These are phyloP conservation scores for Triplophysa dalaica DNA, from an alignment of 2,113 vertebrate species.

Conservation along the genomic window DNA sequence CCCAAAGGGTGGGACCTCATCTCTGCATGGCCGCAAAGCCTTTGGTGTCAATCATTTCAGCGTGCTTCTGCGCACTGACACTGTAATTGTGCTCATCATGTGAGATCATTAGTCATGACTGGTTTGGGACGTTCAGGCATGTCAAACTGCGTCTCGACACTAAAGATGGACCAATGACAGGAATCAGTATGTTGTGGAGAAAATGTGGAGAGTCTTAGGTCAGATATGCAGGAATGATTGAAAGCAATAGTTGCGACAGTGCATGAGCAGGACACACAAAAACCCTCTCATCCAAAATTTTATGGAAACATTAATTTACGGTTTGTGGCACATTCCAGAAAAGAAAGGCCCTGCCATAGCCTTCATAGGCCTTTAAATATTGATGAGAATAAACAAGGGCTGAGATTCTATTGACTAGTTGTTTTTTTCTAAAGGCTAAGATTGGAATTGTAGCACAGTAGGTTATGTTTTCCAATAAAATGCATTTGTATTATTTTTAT, in stretches of 20 bases:
- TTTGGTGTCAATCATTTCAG: slow-evolving; percentile 15
- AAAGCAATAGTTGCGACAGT: background rate
- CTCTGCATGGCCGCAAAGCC: background rate
- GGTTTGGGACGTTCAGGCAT: slow-evolving; percentile 1
- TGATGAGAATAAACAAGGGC: slow-evolving; percentile 34
- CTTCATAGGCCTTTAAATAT: slow-evolving; percentile 40
- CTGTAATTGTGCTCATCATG: slow-evolving; percentile 22
- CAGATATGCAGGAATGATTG: background rate
- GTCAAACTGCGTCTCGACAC: slow-evolving; percentile 7
- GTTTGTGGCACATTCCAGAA: slow-evolving; percentile 20
- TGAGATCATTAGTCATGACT: slow-evolving; percentile 23
- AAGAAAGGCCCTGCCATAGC: background rate
- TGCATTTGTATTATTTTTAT: background rate
- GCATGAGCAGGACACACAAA: background rate
- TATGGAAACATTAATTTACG: background rate
- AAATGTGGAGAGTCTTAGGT: background rate
- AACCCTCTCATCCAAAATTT: background rate
- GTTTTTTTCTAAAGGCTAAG: background rate
- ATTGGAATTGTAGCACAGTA: too few species aligned
- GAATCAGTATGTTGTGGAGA: background rate
- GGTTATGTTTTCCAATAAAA: background rate
- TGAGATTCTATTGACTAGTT: slow-evolving; percentile 40
- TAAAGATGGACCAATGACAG: slow-evolving; percentile 1
- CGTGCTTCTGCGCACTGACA: slow-evolving; percentile 12
- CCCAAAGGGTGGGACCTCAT: slow-evolving; percentile 5